Base-by-base conservation (phyloP, 2,888 invertebrate species). In the Dione juno region DNA sequence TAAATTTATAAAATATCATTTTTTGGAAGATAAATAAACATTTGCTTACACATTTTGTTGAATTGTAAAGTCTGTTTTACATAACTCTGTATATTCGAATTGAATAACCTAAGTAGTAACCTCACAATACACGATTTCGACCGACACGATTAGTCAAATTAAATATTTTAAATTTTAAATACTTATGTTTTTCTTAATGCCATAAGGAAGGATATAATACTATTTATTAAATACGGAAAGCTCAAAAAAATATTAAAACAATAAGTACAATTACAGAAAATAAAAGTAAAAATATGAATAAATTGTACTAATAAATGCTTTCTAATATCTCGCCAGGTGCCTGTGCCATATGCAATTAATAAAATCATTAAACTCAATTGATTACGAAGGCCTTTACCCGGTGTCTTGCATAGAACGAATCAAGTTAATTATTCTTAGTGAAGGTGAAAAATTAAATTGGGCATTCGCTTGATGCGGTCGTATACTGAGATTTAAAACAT, bases 401-500 rank as follows among this genome's bases (percentile, higher is more conserved):
- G 78, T 81, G 78, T 74, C 79, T 79, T 77, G 79, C 84, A 86
- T 89, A 90, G 89, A 92, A 92, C 89, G 90, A 89, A 92, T 92
- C 87, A 84, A 84, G 83, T 86, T 88, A 91, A 92, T 92, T 90
- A 92, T 88, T 82, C 82, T 45, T 45, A 86, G 84, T 82, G 85
- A 84, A 84, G 81, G 81, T 85, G 86, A 87, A 87, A 90, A 91
- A 91, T 90, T 89, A 90, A 90, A 91, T 90, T 86, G 86, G 84
- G 83, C 79, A 80, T 84, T 84, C 82, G 82, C 82, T 77, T 78
- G 82, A 80, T 77, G 82, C 84, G 77, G 79, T 83, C 85, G 84
- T 84, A 85, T 82, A 84, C 83, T 82, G 82, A 85, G 86, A 87
- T 89, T 92, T 92, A 91, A 91, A 92, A 92, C 88, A 90, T 92